These are phyloP conservation scores for Apeira syringaria DNA, from an alignment of 2,888 invertebrate genomes.

Conservation along the genomic window DNA sequence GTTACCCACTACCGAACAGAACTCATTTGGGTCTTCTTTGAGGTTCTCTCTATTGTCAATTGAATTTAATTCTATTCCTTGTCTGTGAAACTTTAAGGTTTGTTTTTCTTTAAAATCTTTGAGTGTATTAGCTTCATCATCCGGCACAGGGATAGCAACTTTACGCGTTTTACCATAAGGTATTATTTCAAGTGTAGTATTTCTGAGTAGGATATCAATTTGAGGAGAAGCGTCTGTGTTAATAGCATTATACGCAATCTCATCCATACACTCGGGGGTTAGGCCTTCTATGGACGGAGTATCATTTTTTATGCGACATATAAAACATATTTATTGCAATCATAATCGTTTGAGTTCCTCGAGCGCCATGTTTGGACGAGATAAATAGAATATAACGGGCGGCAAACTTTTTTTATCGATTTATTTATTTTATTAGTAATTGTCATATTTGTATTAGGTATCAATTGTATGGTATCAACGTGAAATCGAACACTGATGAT, in stretches of 20 bases:
- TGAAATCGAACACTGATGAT: too few relatives aligned
- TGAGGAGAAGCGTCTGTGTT: slow-evolving; percentile 84
- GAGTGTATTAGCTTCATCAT: slow-evolving; percentile 41
- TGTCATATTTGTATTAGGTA: slow-evolving; percentile 28
- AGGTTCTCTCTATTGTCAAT: slow-evolving; percentile 47
- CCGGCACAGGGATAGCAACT: slow-evolving; percentile 36
- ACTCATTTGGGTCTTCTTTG: slow-evolving; percentile 77
- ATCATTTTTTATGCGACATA: slow-evolving; percentile 82
- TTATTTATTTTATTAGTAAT: slow-evolving; percentile 36
- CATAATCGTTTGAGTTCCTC: slow-evolving; percentile 78
- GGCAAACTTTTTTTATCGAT: slow-evolving; percentile 49
- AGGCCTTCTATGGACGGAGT: slow-evolving; percentile 72
- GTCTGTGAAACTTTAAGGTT: slow-evolving; percentile 29
- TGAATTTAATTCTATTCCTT: slow-evolving; percentile 42
- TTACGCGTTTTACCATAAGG: slow-evolving; percentile 36
- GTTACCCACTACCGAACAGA: slow-evolving; percentile 81
- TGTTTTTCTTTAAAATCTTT: slow-evolving; percentile 38
- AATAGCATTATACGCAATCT: slow-evolving; percentile 84
- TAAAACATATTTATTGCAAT: slow-evolving; percentile 84
- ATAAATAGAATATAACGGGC: slow-evolving; percentile 67
- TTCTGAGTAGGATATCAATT: slow-evolving; percentile 75
- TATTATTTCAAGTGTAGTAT: slow-evolving; percentile 44
- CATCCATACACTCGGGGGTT: slow-evolving; percentile 82
- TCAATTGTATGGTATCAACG: too few relatives aligned
- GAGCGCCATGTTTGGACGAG: slow-evolving; percentile 66